Evolutionary conservation across 2,113 vertebrate genomes (phyloP).

Genomic region (Otocyon megalotis): DNA sequence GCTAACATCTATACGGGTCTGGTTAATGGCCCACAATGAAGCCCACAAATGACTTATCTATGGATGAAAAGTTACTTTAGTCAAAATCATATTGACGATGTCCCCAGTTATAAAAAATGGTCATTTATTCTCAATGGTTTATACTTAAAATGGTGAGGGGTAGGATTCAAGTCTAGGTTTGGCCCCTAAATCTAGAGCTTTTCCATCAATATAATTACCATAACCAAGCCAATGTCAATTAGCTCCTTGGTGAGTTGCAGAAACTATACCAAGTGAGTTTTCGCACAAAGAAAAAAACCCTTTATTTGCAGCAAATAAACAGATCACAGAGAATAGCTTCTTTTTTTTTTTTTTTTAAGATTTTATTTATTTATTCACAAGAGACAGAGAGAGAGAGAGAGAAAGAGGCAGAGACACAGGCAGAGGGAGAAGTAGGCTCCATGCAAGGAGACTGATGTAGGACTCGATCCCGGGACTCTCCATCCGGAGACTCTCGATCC

Average conservation of each 20-base stretch:
- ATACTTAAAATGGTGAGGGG: background rate
- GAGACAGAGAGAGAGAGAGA: too few relatives aligned
- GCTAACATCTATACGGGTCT: background rate
- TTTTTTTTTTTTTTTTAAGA: too few relatives aligned
- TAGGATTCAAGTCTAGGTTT: background rate
- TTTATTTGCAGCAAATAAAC: background rate
- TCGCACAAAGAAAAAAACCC: background rate
- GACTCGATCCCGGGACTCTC: too few relatives aligned
- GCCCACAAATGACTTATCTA: background rate
- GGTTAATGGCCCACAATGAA: background rate
- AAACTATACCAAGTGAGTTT: background rate
- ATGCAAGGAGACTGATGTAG: too few relatives aligned
- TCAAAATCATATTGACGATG: background rate
- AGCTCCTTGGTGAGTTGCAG: background rate
- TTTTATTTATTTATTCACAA: too few relatives aligned
- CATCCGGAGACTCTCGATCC: too few relatives aligned
- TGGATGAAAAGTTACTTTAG: background rate
- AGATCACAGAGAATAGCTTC: background rate
- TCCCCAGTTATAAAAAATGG: background rate
- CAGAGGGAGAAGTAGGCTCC: too few relatives aligned
- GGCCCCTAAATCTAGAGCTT: background rate
- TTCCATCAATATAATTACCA: background rate
- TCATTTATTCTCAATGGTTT: background rate
- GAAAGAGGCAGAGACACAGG: too few relatives aligned
- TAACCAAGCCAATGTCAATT: background rate